Conservation (phyloP, 2,797 vertebrate genomes). For the Sebastiscus albofasciatus region DNA sequence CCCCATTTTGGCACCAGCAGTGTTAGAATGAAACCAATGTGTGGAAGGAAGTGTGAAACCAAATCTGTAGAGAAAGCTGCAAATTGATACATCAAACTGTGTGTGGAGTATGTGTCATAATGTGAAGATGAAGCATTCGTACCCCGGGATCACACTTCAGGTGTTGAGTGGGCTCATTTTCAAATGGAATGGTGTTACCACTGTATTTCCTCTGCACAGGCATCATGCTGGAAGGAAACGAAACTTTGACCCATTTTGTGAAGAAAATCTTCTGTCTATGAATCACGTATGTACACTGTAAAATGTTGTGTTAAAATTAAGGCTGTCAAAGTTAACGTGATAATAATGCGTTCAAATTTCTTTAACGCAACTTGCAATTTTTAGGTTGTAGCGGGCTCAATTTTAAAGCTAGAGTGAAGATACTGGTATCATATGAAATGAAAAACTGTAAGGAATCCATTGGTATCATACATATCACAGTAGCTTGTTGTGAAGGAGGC, state of each 20-base stretch:
- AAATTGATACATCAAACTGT: conserved; percentile 47
- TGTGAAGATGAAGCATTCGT: conserved; percentile 38
- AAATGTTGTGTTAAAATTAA: background rate
- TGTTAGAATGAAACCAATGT: conserved; percentile 30
- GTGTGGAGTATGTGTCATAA: conserved; percentile 25
- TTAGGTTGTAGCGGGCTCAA: too few species aligned
- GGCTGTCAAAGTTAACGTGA: too few species aligned
- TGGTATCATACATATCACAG: too few species aligned
- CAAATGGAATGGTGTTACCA: background rate
- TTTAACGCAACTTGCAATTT: too few species aligned
- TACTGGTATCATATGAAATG: too few species aligned
- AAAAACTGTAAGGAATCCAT: too few species aligned
- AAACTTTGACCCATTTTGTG: background rate
- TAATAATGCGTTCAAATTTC: too few species aligned
- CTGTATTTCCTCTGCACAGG: background rate
- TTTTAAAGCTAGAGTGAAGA: too few species aligned
- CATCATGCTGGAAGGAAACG: background rate
- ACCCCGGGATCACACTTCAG: conserved; percentile 32
- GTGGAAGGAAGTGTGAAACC: conserved; percentile 38
- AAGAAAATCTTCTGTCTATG: background rate
- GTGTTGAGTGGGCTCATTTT: conserved; percentile 10
- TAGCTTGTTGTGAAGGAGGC: too few species aligned
- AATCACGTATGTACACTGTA: background rate
- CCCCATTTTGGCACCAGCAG: background rate
- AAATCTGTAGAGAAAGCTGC: conserved; percentile 28